phyloP scores from a whole-genome alignment of 2,113 vertebrate species.

The Poeciliopsis turrubarensis region DNA sequence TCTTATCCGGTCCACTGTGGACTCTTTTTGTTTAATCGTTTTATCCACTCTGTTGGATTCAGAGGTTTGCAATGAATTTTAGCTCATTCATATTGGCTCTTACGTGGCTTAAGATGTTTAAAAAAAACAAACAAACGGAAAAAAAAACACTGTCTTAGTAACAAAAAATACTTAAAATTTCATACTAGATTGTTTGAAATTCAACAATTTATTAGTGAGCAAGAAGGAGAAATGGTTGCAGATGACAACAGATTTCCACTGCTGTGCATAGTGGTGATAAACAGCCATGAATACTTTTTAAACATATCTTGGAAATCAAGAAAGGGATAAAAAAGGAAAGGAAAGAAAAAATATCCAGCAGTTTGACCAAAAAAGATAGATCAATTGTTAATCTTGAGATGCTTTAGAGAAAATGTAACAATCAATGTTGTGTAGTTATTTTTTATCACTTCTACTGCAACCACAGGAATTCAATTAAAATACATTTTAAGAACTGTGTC shows the following conservation, averaged over 20 bases:
- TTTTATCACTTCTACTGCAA: too few relatives aligned
- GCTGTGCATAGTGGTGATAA: background rate
- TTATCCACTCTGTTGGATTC: conserved; percentile 20
- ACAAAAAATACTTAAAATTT: background rate
- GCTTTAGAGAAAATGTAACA: background rate
- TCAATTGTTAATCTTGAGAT: background rate
- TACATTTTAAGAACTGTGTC: too few relatives aligned
- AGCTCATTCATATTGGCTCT: background rate
- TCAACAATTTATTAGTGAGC: background rate
- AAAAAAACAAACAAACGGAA: too few relatives aligned
- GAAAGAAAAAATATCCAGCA: too few relatives aligned
- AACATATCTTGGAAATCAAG: background rate
- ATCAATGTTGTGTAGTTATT: too few relatives aligned
- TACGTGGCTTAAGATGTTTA: background rate
- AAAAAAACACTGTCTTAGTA: background rate
- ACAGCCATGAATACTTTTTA: background rate
- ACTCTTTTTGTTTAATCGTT: conserved; percentile 23
- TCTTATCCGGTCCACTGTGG: conserved; percentile 27
- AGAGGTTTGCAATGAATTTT: conserved; percentile 7
- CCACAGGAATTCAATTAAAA: too few relatives aligned
- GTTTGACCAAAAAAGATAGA: background rate
- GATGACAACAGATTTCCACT: background rate
- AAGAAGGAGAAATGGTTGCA: background rate
- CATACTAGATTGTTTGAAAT: background rate
- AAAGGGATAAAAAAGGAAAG: background rate